These are phyloP conservation scores for Hyaena hyaena DNA, from an alignment of 2,113 vertebrate species.

Conservation along the genomic window DNA sequence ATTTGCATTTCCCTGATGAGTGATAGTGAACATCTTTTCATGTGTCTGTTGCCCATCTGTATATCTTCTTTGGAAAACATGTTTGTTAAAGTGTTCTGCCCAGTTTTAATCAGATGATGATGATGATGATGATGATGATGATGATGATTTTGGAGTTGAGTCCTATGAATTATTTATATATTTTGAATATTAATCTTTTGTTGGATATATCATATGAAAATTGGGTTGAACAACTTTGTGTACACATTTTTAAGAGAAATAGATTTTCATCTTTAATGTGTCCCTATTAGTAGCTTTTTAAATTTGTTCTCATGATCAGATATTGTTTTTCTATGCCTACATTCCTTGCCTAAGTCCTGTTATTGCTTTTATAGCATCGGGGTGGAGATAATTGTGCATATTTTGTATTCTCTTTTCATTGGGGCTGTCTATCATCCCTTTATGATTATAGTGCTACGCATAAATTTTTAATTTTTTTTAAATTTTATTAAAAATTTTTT, in stretches of 20 bases:
- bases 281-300: neutral
- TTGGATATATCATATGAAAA: neutral
- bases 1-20: neutral
- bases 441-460: neutral
- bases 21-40: neutral
- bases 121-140: no score
- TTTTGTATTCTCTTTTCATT: neutral
- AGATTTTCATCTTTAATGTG: neutral
- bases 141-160: no score
- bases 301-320: neutral
- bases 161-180: neutral
- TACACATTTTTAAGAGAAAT: neutral
- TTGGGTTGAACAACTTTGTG: fast-evolving
- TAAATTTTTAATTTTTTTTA: neutral
- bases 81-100: neutral
- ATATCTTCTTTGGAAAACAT: neutral
- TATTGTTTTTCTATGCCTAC: neutral
- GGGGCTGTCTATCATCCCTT: fast-evolving
- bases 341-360: neutral
- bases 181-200: neutral
- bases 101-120: neutral
- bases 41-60: neutral
- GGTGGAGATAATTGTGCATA: neutral
- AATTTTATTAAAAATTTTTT: no score
- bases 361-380: neutral